phyloP scores from a whole-genome alignment of 2,113 vertebrate species.

The Pseudorectes ferrugineus region DNA sequence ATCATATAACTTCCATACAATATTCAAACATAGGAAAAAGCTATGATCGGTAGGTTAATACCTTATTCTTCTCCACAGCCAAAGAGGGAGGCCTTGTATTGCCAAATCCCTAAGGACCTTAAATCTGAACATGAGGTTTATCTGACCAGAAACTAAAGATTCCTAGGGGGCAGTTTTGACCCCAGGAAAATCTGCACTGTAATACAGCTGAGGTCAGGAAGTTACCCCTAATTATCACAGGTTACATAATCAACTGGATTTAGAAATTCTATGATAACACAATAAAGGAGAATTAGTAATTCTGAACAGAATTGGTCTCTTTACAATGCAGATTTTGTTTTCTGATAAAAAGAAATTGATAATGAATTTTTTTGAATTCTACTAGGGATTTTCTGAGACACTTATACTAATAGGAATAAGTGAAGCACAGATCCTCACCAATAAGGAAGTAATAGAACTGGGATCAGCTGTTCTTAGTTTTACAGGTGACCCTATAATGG shows the following conservation, averaged over 20 bases:
- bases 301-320: not conserved
- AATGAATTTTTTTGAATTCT: accelerated
- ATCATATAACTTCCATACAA: not conserved
- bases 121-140: not conserved
- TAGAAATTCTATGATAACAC: not conserved
- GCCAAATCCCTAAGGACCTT: not conserved
- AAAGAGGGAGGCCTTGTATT: not conserved
- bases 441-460: not conserved
- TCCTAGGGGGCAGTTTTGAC: not conserved
- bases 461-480: not conserved
- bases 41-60: not conserved
- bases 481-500: not conserved
- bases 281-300: not conserved
- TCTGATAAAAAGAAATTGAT: not conserved
- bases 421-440: not conserved
- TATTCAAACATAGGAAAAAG: not conserved
- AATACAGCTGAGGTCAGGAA: not conserved
- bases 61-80: not conserved
- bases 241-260: not conserved
- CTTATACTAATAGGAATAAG: not conserved
- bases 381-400: not conserved
- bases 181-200: not conserved
- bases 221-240: not conserved
- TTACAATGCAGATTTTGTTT: not conserved
- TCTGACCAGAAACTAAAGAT: not conserved